These are phyloP conservation scores for Muscicapa comitata DNA, from an alignment of 2,797 vertebrate species.

Conservation along the genomic window DNA sequence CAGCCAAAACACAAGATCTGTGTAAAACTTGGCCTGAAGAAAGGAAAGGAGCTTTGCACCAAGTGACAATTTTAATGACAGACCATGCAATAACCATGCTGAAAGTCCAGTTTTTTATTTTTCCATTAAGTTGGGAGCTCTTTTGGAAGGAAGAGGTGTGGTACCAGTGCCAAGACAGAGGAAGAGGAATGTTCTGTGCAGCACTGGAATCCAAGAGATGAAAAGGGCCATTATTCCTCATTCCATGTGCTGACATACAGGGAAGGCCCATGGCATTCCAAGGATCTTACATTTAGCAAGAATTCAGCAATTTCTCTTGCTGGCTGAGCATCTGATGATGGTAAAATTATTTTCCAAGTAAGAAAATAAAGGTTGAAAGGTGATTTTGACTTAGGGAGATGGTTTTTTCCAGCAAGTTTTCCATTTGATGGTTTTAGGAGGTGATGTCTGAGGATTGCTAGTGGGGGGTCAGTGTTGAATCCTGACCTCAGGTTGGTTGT, in stretches of 20 bases:
- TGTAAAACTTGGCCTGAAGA: neutral
- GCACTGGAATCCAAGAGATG: neutral
- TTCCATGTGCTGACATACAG: neutral
- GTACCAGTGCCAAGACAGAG: neutral
- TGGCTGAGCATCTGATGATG: neutral
- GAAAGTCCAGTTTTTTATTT: neutral
- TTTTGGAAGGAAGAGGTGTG: neutral
- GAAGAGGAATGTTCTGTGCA: neutral
- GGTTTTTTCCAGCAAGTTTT: neutral
- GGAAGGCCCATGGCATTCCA: neutral
- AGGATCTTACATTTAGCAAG: neutral
- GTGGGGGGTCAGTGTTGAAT: neutral
- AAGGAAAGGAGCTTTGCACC: neutral
- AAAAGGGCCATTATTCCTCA: neutral
- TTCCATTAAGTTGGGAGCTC: neutral
- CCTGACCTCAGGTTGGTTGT: neutral
- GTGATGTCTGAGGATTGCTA: neutral
- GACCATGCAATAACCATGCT: neutral
- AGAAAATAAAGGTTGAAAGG: neutral
- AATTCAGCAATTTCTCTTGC: neutral
- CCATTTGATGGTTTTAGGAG: neutral
- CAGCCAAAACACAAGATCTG: neutral
- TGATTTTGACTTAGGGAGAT: neutral
- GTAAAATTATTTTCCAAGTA: neutral
- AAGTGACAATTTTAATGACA: neutral